Conservation (phyloP, 2,113 vertebrate genomes). For the Apaloderma vittatum region DNA sequence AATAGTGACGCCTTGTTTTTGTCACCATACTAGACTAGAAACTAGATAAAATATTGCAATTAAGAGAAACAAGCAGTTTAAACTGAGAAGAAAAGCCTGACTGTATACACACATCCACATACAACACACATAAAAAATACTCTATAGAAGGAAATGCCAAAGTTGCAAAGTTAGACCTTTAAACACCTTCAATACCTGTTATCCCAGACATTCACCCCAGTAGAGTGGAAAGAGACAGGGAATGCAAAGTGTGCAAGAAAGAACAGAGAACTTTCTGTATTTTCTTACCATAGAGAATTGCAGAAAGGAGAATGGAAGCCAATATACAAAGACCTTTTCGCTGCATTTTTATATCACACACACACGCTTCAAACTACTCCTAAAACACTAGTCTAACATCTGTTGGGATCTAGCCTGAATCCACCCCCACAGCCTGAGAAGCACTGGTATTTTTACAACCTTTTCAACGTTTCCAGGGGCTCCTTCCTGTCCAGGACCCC, state of each 20-base stretch:
- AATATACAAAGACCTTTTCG: background rate
- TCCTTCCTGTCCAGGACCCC: slow-evolving; percentile 90
- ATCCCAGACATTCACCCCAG: background rate
- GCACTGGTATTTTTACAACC: slow-evolving; percentile 75
- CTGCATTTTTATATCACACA: background rate
- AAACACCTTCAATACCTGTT: background rate
- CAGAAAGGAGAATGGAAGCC: background rate
- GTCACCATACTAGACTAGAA: background rate
- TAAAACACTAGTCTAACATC: background rate
- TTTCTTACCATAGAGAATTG: background rate
- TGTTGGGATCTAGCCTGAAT: background rate
- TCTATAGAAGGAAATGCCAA: background rate
- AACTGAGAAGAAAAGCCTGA: background rate
- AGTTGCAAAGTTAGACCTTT: background rate
- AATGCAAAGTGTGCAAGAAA: background rate
- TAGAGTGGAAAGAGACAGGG: background rate
- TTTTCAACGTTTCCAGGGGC: slow-evolving; percentile 92
- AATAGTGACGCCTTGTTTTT: background rate
- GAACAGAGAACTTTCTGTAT: background rate
- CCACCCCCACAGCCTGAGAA: background rate
- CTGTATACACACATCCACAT: background rate
- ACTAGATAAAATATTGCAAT: background rate
- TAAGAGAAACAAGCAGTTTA: background rate
- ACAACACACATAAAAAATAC: background rate
- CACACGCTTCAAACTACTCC: background rate